Percentiles rank a stretch among this genome's conserved stretches.
Conservation (phyloP, 2,888 invertebrate genomes). For the Luffia ferchaultella region DNA sequence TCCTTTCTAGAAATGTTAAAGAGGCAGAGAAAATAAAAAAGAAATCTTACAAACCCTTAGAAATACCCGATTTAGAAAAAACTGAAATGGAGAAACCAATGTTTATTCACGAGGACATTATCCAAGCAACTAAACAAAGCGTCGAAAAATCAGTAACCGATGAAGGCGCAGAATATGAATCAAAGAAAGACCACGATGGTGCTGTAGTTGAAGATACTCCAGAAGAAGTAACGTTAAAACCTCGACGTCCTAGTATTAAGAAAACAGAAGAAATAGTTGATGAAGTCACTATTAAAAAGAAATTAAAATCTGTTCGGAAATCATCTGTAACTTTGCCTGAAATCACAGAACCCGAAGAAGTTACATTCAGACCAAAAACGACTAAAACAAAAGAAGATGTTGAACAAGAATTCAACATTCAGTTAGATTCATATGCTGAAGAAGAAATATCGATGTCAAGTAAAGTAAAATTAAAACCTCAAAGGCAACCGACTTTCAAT, state of each 20-base stretch:
- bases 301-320: slow-evolving; percentile 73
- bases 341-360: slow-evolving; percentile 77
- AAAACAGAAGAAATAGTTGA: slow-evolving; percentile 61
- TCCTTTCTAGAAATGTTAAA: slow-evolving; percentile 74
- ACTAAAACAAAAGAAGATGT: slow-evolving; percentile 86
- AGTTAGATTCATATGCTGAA: slow-evolving; percentile 84
- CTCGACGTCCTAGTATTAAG: slow-evolving; percentile 46
- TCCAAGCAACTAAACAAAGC: slow-evolving; percentile 30
- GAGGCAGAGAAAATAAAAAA: slow-evolving; percentile 73
- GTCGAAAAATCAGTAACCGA: slow-evolving; percentile 14
- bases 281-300: slow-evolving; percentile 78
- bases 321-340: slow-evolving; percentile 73
- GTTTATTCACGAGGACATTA: slow-evolving; percentile 58
- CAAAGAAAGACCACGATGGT: slow-evolving; percentile 21
- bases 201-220: slow-evolving; percentile 34
- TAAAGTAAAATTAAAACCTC: slow-evolving; percentile 81
- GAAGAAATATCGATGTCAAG: slow-evolving; percentile 89
- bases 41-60: slow-evolving; percentile 63
- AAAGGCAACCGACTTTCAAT: slow-evolving; percentile 74
- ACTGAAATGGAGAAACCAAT: slow-evolving; percentile 64
- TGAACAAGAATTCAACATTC: slow-evolving; percentile 89
- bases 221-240: slow-evolving; percentile 47
- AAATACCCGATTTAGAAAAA: slow-evolving; percentile 61
- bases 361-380: slow-evolving; percentile 79
- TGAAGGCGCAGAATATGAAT: slow-evolving; percentile 23